phyloP scores from a whole-genome alignment of 2,797 vertebrate species.

The Pipistrellus nathusii region DNA sequence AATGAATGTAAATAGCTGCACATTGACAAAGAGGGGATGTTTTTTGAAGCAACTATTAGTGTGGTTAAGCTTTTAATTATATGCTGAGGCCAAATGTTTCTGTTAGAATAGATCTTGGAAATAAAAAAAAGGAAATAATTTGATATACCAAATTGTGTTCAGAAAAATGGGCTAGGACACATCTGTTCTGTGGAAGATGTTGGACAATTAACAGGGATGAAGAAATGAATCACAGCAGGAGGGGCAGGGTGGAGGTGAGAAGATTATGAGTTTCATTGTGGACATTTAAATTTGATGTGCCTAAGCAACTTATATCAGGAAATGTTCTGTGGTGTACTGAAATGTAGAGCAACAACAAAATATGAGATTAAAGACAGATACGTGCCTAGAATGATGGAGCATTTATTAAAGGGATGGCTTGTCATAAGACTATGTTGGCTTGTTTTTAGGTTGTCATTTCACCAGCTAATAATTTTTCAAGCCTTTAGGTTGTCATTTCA shows the following conservation, averaged over 20 bases:
- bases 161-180: conserved; percentile 49
- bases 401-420: neutral
- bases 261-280: neutral
- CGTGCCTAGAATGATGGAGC: neutral
- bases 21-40: conserved; percentile 38
- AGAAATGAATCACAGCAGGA: conserved; percentile 6
- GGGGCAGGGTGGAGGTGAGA: neutral
- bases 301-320: neutral
- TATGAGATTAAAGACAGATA: neutral
- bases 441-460: neutral
- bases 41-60: conserved; percentile 68
- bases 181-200: conserved; percentile 58
- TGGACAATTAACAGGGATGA: conserved; percentile 23
- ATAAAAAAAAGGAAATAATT: conserved; percentile 56
- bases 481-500: neutral
- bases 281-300: neutral
- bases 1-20: conserved; percentile 73
- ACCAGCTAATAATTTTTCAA: neutral
- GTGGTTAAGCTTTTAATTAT: conserved; percentile 73
- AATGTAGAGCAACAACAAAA: conserved; percentile 36
- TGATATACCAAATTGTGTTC: conserved; percentile 63
- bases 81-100: conserved; percentile 64
- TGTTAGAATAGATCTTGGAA: conserved; percentile 63
- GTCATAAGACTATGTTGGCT: neutral
- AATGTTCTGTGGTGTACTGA: neutral